Evolutionary conservation across 2,888 invertebrate species (phyloP).

Genomic region (Cerceris rybyensis): DNA sequence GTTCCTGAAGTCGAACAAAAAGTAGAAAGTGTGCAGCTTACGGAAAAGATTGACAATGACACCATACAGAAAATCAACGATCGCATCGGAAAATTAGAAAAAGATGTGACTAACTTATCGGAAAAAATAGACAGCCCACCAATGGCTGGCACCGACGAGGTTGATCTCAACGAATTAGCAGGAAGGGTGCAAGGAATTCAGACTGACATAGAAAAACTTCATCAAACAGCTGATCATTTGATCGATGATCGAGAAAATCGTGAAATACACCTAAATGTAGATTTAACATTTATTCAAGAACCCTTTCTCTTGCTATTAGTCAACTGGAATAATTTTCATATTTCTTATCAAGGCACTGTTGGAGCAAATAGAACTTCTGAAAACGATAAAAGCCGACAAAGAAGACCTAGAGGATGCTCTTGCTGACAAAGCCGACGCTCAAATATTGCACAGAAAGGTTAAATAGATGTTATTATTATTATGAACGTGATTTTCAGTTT

Average conservation of each 20-base stretch:
- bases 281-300: neutral
- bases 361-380: slow-evolving; percentile 87
- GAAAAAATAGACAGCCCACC: slow-evolving; percentile 61
- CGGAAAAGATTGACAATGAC: slow-evolving; percentile 20
- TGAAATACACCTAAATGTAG: slow-evolving; percentile 83
- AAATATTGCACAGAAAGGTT: slow-evolving; percentile 87
- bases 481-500: neutral
- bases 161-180: slow-evolving; percentile 76
- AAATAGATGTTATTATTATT: neutral
- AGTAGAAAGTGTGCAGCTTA: slow-evolving; percentile 10
- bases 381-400: slow-evolving; percentile 87
- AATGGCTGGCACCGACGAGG: slow-evolving; percentile 23
- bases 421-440: slow-evolving; percentile 89
- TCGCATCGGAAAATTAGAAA: slow-evolving; percentile 65
- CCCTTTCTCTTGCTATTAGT: neutral
- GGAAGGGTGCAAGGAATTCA: slow-evolving; percentile 80
- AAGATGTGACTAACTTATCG: slow-evolving; percentile 52
- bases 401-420: slow-evolving; percentile 88
- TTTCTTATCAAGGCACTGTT: slow-evolving; percentile 82
- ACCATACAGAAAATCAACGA: slow-evolving; percentile 41
- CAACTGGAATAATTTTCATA: neutral
- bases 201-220: slow-evolving; percentile 80
- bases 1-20: neutral
- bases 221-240: slow-evolving; percentile 80
- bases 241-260: slow-evolving; percentile 84